Percentiles rank a stretch among this genome's conserved stretches.
These are phyloP conservation scores for Pantherophis guttatus DNA, from an alignment of 2,113 vertebrate species.

Conservation along the genomic window DNA sequence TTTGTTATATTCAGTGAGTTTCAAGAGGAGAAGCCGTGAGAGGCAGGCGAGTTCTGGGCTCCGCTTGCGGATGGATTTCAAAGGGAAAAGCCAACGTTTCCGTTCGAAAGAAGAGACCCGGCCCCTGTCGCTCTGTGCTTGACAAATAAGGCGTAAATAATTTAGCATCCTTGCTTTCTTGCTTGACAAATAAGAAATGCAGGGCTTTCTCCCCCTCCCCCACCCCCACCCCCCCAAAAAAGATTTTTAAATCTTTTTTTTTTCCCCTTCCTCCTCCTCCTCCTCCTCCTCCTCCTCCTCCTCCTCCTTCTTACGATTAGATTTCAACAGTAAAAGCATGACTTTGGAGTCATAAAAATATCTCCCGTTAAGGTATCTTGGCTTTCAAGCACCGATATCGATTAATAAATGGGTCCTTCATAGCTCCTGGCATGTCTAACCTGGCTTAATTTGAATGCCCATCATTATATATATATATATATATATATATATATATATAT, in stretches of 20 bases:
- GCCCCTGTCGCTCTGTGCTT: conserved; percentile 33
- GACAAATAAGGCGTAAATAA: conserved; percentile 59
- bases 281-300: background rate
- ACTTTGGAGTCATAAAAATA: conserved; percentile 31
- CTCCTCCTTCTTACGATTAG: conserved; percentile 22
- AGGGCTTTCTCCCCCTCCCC: background rate
- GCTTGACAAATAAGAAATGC: conserved; percentile 31
- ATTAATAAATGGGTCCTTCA: conserved; percentile 43
- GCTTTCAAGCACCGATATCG: conserved; percentile 35
- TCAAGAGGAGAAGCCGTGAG: background rate
- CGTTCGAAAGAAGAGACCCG: conserved; percentile 52
- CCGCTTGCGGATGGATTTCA: background rate
- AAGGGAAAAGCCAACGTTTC: background rate
- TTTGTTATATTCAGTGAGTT: background rate
- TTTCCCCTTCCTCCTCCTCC: background rate
- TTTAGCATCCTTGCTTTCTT: conserved; percentile 50
- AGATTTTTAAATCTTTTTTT: background rate
- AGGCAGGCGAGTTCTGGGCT: conserved; percentile 8
- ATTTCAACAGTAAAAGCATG: conserved; percentile 46
- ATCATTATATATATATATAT: conserved; percentile 41
- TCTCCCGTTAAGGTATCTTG: conserved; percentile 6
- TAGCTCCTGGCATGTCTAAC: conserved; percentile 46
- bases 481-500: background rate
- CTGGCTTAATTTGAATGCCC: conserved; percentile 64
- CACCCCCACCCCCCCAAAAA: background rate